Evolutionary conservation across 2,797 vertebrate species (phyloP).

Genomic region (Prionace glauca): DNA sequence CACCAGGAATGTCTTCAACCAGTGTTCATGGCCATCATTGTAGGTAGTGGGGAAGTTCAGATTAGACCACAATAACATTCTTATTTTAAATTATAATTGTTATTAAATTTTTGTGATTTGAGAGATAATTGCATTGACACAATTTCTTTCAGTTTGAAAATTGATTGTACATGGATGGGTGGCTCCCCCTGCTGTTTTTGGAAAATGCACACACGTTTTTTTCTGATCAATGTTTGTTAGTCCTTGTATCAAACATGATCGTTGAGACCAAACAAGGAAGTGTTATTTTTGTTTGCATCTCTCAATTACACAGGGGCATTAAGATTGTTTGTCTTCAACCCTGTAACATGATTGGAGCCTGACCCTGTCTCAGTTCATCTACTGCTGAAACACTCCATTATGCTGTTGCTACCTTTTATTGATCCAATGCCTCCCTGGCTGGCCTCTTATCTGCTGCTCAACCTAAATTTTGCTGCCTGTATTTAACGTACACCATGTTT

Average conservation of each 20-base stretch:
- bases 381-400: neutral
- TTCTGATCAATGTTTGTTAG: neutral
- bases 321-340: neutral
- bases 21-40: neutral
- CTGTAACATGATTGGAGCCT: neutral
- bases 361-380: neutral
- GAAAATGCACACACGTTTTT: neutral
- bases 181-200: constrained; percentile 11
- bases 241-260: neutral
- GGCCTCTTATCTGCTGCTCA: neutral
- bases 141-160: neutral
- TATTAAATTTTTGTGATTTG: neutral
- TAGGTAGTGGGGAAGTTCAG: neutral
- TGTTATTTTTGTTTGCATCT: neutral
- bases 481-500: neutral
- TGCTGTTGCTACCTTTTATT: neutral
- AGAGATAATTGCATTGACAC: neutral
- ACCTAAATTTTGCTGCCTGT: neutral
- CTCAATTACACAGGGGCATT: neutral
- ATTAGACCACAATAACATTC: neutral
- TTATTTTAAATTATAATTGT: neutral
- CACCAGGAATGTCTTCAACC: neutral
- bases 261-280: too few species aligned
- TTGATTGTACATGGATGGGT: neutral
- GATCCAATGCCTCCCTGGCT: neutral